Evolutionary conservation across 2,113 vertebrate species (phyloP).

Genomic region (Petrocephalus microphthalmus): DNA sequence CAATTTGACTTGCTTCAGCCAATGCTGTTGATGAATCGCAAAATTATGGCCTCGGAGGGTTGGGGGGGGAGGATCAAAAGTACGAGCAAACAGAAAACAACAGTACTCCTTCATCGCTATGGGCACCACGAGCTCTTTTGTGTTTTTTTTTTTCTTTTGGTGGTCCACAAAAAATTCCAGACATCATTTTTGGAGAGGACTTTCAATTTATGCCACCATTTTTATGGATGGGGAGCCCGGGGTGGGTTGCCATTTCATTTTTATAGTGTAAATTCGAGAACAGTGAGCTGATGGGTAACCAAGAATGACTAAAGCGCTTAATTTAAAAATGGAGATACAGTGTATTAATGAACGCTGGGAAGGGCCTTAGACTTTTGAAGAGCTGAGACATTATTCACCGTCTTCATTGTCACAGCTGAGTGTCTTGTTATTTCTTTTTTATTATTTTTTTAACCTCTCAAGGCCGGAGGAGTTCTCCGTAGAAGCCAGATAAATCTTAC

Average conservation of each 20-base stretch:
- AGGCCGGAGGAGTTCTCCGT: background rate
- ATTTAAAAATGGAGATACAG: background rate
- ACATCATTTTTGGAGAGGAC: background rate
- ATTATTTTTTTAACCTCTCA: background rate
- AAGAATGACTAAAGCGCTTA: background rate
- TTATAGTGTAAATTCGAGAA: background rate
- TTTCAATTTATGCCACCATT: background rate
- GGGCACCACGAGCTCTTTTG: background rate
- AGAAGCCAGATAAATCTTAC: background rate
- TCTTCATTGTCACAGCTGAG: background rate
- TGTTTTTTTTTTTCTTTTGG: background rate
- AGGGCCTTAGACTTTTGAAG: background rate
- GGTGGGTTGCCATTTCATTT: background rate
- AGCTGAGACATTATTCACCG: background rate
- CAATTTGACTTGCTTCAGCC: slow-evolving; percentile 42
- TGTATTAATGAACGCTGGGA: background rate
- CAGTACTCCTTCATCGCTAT: background rate
- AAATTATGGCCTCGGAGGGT: slow-evolving; percentile 42
- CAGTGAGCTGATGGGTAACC: background rate
- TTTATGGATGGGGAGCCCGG: background rate
- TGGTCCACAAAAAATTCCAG: background rate
- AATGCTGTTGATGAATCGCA: slow-evolving; percentile 51
- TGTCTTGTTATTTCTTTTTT: background rate
- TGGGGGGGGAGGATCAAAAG: slow-evolving; percentile 18
- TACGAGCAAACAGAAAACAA: background rate